A percentile compares a stretch with the other conserved stretches of the same genome.
Conservation (phyloP, 2,113 vertebrate genomes). For the Pomatostomus ruficeps region DNA sequence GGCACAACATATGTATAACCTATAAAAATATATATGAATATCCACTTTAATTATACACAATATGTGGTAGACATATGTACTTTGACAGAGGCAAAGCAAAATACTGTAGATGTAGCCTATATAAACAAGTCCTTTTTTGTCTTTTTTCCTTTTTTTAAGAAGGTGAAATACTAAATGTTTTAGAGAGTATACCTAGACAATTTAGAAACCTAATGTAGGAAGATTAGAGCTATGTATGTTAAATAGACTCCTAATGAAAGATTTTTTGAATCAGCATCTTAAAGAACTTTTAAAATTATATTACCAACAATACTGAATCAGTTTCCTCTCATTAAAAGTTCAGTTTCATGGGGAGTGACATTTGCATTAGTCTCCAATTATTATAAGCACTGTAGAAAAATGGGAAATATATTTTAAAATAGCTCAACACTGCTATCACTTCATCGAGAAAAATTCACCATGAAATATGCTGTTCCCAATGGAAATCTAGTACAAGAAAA, state of each 20-base stretch:
- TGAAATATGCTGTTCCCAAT: constrained; percentile 23
- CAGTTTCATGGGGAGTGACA: background rate
- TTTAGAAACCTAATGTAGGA: background rate
- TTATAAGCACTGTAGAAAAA: background rate
- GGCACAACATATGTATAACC: background rate
- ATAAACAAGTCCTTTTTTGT: background rate
- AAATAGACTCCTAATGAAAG: background rate
- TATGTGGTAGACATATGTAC: background rate
- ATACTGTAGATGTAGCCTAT: background rate
- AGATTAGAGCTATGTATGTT: background rate
- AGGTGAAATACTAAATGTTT: background rate
- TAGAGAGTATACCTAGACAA: background rate
- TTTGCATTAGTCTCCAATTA: constrained; percentile 17
- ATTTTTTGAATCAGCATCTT: background rate
- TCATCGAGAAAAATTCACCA: constrained; percentile 26
- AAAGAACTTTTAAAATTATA: background rate
- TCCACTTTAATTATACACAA: background rate
- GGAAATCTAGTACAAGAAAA: constrained; percentile 41
- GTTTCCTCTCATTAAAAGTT: constrained; percentile 4
- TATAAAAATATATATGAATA: background rate
- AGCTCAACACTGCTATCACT: constrained; percentile 11
- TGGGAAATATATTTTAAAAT: constrained; percentile 19
- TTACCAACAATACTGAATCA: background rate
- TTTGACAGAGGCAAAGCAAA: background rate
- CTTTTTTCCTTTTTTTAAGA: background rate